Conservation (phyloP, 2,113 vertebrate genomes). For the Alces alces region DNA sequence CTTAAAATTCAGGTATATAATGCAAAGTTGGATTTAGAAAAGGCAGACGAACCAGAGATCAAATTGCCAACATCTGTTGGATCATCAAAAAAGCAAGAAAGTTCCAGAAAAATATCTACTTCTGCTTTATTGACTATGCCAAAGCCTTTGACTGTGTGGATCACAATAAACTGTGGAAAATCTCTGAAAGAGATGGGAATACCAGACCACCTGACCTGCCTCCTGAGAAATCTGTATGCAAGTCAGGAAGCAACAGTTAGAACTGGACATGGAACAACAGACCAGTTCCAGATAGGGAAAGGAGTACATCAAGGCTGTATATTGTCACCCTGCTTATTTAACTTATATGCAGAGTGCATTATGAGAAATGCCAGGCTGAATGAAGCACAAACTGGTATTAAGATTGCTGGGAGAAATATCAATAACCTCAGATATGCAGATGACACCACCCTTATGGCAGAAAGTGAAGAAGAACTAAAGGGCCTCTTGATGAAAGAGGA, state of each 20-base stretch:
- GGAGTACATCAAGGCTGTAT: background rate
- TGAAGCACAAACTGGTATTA: background rate
- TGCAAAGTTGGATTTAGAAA: background rate
- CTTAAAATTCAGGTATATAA: background rate
- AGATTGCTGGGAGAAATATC: background rate
- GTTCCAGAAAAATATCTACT: background rate
- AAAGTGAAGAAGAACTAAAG: background rate
- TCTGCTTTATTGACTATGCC: background rate
- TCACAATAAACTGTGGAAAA: background rate
- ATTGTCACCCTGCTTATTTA: background rate
- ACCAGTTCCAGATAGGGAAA: background rate
- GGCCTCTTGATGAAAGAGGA: background rate
- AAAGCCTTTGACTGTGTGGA: background rate
- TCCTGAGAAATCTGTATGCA: background rate
- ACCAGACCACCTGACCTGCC: background rate
- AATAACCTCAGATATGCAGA: background rate
- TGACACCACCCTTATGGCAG: background rate
- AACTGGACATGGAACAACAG: background rate
- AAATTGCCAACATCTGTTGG: background rate
- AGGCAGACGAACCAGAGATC: fast-evolving
- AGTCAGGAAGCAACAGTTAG: background rate
- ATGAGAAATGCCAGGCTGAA: background rate
- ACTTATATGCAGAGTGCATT: background rate
- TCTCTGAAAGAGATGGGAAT: background rate
- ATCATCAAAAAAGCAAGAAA: background rate